Evolutionary conservation across 2,888 invertebrate species (phyloP).

Genomic region (Colletes collaris): DNA sequence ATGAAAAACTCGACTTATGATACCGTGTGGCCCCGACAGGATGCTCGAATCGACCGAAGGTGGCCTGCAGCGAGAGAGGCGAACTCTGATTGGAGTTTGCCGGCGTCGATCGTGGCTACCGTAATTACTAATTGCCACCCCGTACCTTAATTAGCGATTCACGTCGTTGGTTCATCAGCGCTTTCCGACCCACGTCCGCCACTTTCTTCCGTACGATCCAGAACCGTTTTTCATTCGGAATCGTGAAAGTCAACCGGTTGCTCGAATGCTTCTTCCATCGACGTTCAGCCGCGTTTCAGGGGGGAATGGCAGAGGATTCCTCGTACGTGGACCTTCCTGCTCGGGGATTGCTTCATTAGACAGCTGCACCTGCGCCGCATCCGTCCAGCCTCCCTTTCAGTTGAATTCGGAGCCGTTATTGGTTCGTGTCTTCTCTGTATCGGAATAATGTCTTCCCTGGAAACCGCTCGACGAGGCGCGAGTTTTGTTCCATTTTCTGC

Average conservation of each 20-base stretch:
- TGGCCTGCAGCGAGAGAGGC: not conserved
- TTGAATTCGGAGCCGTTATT: slow-evolving; percentile 44
- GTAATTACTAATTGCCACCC: slow-evolving; percentile 80
- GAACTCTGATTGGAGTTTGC: slow-evolving; percentile 51
- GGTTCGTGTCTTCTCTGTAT: not conserved
- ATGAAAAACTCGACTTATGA: slow-evolving; percentile 80
- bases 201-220: slow-evolving; percentile 41
- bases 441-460: slow-evolving; percentile 16
- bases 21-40: slow-evolving; percentile 57
- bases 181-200: slow-evolving; percentile 24
- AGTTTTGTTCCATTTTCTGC: not conserved
- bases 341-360: slow-evolving; percentile 70
- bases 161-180: slow-evolving; percentile 59
- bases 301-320: slow-evolving; percentile 26
- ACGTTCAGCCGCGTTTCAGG: not conserved
- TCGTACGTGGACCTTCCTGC: slow-evolving; percentile 46
- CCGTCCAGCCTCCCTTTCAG: slow-evolving; percentile 18
- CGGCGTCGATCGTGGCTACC: slow-evolving; percentile 64
- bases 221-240: slow-evolving; percentile 48
- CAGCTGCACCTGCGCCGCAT: slow-evolving; percentile 59
- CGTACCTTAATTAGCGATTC: slow-evolving; percentile 78
- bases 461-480: not conserved
- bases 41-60: slow-evolving; percentile 30
- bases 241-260: slow-evolving; percentile 39
- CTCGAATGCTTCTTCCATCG: not conserved